Evolutionary conservation across 2,888 invertebrate species (phyloP).

Genomic region (Criorhina ranunculi): DNA sequence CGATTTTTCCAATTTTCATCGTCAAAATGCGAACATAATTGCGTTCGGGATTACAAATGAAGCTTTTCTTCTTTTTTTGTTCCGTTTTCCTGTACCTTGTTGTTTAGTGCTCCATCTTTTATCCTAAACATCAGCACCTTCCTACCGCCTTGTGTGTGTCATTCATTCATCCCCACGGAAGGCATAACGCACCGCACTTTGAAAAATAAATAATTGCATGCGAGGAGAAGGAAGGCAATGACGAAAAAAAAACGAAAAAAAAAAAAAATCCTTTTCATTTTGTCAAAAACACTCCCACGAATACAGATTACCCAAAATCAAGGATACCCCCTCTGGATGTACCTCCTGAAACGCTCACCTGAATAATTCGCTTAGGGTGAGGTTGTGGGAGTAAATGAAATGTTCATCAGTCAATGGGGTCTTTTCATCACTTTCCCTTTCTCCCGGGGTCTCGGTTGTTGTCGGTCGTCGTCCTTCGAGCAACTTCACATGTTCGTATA

Average conservation of each 20-base stretch:
- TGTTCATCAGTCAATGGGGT: conserved; percentile 67
- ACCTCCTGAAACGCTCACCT: conserved; percentile 18
- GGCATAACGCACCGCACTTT: conserved; percentile 51
- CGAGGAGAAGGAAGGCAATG: conserved; percentile 14
- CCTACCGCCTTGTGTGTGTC: conserved; percentile 32
- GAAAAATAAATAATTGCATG: conserved; percentile 73
- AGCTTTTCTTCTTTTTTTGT: conserved; percentile 23
- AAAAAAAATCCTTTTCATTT: conserved; percentile 41
- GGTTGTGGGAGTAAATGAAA: conserved; percentile 58
- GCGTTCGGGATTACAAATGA: conserved; percentile 71
- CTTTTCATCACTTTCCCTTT: conserved; percentile 38
- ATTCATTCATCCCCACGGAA: conserved; percentile 32
- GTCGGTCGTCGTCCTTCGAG: neutral
- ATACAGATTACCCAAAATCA: conserved; percentile 70
- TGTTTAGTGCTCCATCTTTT: conserved; percentile 42
- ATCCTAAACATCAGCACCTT: conserved; percentile 49
- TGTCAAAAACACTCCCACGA: conserved; percentile 70
- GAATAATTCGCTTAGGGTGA: conserved; percentile 41
- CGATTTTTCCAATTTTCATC: conserved; percentile 74
- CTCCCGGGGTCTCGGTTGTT: too few relatives aligned
- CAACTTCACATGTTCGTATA: conserved; percentile 44
- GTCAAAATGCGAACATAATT: conserved; percentile 71
- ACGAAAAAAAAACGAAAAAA: conserved; percentile 14
- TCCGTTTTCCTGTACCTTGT: conserved; percentile 18
- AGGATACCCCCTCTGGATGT: conserved; percentile 3